Evolutionary conservation across 2,888 invertebrate genomes (phyloP), one percentile per base, ranked within the genome.

Genomic region (Machimus atricapillus): DNA sequence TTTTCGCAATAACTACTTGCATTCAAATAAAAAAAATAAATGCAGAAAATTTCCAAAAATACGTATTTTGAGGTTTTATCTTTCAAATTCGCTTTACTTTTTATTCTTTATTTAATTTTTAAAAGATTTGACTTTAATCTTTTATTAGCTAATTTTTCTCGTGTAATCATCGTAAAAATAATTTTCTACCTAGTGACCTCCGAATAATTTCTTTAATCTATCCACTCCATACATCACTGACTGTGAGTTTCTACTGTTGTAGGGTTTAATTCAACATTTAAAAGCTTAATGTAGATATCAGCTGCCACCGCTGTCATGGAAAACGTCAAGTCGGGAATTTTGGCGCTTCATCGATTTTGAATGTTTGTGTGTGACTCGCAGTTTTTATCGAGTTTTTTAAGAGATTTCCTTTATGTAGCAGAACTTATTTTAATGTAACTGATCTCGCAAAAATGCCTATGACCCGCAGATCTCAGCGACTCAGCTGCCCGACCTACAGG

Each of bases 401-500:
- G 6, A 66, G 0, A 66, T 12, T 52, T 81, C 0, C 1, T 23
- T 34, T 56, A 79, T 52, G 19, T 52, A n/a, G 27, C 14, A 8
- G 56, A 56, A 31, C n/a, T 3, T 66, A 23, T 52, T 37, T 78
- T 16, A 8, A 46, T 7, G 3, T 78, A 78, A 78, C 1, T 43
- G 5, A 19, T 14, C 19, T 19, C 19, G 1, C 12, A 86, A 89
- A 52, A 89, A 92, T 92, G 92, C 90, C 92, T 82, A 89, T 90
- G 78, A 89, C 91, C 87, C 91, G 92, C 52, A 91, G 92, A 88
- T 92, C 92, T 78, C 91, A 90, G 66, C 91, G 92, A 85, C 89
- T 91, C 56, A 92, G 90, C 89, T 90, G 88, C 74, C 89, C 89
- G 58, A 79, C 37, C 9, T 43, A 40, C 16, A 16, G 37, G 7